These are phyloP conservation scores for Dicyrtomina minuta DNA, from an alignment of 2,888 invertebrate genomes.

Conservation along the genomic window DNA sequence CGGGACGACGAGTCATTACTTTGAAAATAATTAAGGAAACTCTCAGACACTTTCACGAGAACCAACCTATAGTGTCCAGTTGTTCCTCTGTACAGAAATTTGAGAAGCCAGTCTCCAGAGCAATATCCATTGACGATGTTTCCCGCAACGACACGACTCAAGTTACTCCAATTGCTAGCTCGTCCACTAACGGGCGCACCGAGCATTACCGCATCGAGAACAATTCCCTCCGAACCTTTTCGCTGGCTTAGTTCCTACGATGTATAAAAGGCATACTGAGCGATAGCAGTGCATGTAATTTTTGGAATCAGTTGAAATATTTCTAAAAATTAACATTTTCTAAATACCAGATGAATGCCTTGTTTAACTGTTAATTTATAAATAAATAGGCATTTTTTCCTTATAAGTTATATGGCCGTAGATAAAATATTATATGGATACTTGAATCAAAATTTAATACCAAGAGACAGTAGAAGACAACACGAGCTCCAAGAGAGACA, in stretches of 20 bases:
- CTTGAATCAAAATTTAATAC: too few species aligned
- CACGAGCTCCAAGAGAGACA: slow-evolving; percentile 68
- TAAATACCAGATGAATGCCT: too few species aligned
- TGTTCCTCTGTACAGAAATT: slow-evolving; percentile 67
- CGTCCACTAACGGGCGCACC: slow-evolving; percentile 64
- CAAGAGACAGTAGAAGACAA: slow-evolving; percentile 67
- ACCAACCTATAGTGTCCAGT: slow-evolving; percentile 61
- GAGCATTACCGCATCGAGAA: slow-evolving; percentile 67
- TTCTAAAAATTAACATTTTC: slow-evolving; percentile 26
- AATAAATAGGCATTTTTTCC: too few species aligned
- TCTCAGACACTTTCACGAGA: too few species aligned
- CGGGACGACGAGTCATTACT: too few species aligned
- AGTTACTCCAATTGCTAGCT: slow-evolving; percentile 61
- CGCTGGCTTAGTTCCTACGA: slow-evolving; percentile 59
- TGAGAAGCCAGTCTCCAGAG: slow-evolving; percentile 65
- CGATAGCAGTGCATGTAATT: too few species aligned
- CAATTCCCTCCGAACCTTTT: slow-evolving; percentile 63
- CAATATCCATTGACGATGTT: slow-evolving; percentile 68
- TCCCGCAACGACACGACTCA: slow-evolving; percentile 64
- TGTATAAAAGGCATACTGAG: slow-evolving; percentile 16
- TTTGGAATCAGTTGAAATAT: too few species aligned
- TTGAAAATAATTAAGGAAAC: too few species aligned
- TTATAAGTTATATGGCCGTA: too few species aligned
- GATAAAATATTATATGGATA: too few species aligned
- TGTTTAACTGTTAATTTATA: too few species aligned